These are phyloP conservation scores for Melipona beecheii DNA, from an alignment of 2,888 invertebrate species.

Conservation along the genomic window DNA sequence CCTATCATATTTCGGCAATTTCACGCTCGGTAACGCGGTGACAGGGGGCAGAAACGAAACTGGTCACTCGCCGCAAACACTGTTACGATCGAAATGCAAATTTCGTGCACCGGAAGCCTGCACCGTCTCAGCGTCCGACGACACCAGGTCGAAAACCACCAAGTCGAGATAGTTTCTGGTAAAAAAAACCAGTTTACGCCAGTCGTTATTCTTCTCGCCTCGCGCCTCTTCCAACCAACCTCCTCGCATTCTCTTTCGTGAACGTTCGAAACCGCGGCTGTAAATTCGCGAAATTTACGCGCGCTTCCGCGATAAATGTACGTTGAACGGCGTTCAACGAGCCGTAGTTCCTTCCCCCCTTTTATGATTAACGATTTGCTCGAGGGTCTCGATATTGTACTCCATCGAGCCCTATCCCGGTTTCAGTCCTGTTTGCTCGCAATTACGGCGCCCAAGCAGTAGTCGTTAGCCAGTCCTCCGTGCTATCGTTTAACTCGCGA, in stretches of 20 bases:
- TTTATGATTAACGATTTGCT: constrained; percentile 13
- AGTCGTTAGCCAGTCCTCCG: background rate
- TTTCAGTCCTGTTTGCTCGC: background rate
- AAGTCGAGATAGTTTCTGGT: constrained; percentile 41
- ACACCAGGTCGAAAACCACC: constrained; percentile 21
- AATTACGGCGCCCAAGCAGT: background rate
- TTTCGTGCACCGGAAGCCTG: no score
- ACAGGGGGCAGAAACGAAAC: no score
- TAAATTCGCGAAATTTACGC: constrained; percentile 39
- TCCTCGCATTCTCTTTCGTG: background rate
- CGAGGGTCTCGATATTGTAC: background rate
- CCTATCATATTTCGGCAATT: no score
- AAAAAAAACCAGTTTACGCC: constrained; percentile 43
- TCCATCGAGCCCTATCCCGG: background rate
- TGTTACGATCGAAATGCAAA: no score
- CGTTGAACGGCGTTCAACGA: constrained; percentile 7
- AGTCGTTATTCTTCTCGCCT: constrained; percentile 31
- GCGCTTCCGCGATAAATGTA: constrained; percentile 3
- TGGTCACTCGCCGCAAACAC: no score
- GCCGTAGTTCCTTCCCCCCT: background rate
- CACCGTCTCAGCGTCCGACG: no score
- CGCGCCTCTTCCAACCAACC: constrained; percentile 24
- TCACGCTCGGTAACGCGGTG: no score
- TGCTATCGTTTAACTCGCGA: background rate
- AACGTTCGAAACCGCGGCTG: background rate